A percentile compares a stretch with the other conserved stretches of the same genome.
Conservation (phyloP, 2,113 vertebrate genomes). For the Sialia sialis region DNA sequence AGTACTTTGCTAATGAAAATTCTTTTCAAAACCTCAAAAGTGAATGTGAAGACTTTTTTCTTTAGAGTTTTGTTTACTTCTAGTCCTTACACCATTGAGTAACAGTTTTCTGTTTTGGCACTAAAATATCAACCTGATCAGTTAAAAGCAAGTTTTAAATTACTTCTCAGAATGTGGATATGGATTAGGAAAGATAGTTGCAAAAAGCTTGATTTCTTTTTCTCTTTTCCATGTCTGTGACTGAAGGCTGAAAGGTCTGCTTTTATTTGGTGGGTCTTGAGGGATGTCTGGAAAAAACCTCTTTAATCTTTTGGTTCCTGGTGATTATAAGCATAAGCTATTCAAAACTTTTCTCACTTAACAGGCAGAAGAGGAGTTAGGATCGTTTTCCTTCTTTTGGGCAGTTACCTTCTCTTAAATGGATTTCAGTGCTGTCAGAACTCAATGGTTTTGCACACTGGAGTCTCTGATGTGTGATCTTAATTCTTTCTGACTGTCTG, state of each 20-base stretch:
- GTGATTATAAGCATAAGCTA: neutral
- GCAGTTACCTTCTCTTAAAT: neutral
- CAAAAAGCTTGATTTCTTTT: neutral
- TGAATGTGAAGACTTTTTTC: neutral
- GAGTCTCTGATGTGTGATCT: neutral
- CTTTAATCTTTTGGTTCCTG: neutral
- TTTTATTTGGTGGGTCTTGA: neutral
- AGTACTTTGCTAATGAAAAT: neutral
- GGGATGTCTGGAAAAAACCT: neutral
- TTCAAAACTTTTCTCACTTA: neutral
- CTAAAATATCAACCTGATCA: neutral
- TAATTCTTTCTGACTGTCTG: neutral
- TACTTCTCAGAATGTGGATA: neutral
- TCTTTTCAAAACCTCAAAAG: neutral
- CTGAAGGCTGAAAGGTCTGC: neutral
- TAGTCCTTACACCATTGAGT: neutral
- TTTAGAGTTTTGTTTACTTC: neutral
- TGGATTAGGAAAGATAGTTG: neutral
- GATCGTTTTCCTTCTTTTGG: neutral
- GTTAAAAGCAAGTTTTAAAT: neutral
- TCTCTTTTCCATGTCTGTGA: neutral
- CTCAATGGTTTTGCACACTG: neutral
- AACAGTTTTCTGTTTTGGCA: neutral
- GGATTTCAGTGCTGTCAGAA: neutral
- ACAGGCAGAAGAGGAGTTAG: neutral